Conservation (phyloP, 2,888 invertebrate species). For the Cheilosia impressa region DNA sequence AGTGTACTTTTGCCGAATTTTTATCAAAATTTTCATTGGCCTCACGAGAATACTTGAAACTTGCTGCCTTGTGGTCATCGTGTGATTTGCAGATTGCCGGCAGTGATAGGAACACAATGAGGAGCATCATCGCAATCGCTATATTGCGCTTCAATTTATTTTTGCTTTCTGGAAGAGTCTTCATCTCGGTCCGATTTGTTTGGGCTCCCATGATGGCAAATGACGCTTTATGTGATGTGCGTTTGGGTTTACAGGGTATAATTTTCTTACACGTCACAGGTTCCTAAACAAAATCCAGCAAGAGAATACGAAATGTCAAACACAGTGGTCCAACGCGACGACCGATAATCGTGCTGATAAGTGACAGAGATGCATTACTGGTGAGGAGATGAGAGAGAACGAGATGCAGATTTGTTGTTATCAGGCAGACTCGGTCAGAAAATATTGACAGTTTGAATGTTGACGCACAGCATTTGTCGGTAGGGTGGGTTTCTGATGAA, state of each 20-base stretch:
- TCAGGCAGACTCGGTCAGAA: neutral
- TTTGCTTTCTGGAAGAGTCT: neutral
- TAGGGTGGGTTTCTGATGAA: neutral
- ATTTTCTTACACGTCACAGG: conserved; percentile 64
- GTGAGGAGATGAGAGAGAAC: conserved; percentile 4
- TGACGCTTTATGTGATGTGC: conserved; percentile 54
- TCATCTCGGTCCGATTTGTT: neutral
- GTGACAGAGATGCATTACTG: conserved; percentile 9
- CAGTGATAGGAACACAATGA: conserved; percentile 81
- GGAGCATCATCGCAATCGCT: conserved; percentile 78
- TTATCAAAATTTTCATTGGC: conserved; percentile 85
- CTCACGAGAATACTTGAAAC: conserved; percentile 92
- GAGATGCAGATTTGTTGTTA: conserved; percentile 58
- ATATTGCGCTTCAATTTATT: conserved; percentile 71
- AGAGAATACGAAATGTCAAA: conserved; percentile 41
- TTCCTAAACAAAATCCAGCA: conserved; percentile 41
- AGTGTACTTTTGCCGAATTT: conserved; percentile 65
- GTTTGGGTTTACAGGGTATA: conserved; percentile 10
- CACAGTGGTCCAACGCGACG: conserved; percentile 33
- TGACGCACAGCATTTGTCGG: neutral
- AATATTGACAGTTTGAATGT: conserved; percentile 13
- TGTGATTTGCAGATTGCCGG: conserved; percentile 83
- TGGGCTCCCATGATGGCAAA: conserved; percentile 46
- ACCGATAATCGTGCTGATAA: conserved; percentile 19
- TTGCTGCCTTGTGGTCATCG: conserved; percentile 86